A percentile compares a stretch with the other conserved stretches of the same genome.
These are phyloP conservation scores for Limonius californicus DNA, from an alignment of 1,140 invertebrate genomes.

Conservation along the genomic window DNA sequence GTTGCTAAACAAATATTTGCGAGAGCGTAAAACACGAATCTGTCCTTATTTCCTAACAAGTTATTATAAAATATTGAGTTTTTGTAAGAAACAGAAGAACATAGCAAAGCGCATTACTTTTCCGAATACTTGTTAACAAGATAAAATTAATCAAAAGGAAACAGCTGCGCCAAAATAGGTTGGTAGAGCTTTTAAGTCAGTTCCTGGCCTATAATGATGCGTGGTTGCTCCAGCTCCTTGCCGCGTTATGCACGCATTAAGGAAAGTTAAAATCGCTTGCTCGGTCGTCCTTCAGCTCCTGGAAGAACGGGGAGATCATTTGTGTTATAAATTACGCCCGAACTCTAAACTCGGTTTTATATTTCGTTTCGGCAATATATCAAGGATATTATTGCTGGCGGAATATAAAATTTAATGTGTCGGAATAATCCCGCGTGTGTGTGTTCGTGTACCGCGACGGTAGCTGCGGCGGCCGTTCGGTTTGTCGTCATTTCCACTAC, in stretches of 20 bases:
- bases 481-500: neutral
- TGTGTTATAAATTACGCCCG: neutral
- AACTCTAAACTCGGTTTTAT: neutral
- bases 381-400: neutral
- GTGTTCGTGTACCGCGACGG: neutral
- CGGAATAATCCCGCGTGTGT: neutral
- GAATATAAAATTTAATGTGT: neutral
- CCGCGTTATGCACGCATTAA: neutral
- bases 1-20: too few species aligned
- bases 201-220: slow-evolving; percentile 1
- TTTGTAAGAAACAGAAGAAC: too few species aligned
- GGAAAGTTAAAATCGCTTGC: neutral
- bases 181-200: too few species aligned
- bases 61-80: too few species aligned
- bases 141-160: too few species aligned
- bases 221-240: neutral
- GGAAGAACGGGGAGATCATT: neutral
- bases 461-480: neutral
- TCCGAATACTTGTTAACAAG: too few species aligned
- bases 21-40: too few species aligned
- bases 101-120: too few species aligned
- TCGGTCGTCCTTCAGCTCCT: neutral
- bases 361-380: slow-evolving; percentile 1
- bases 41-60: too few species aligned
- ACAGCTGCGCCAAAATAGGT: too few species aligned